Base-by-base conservation (phyloP, 2,113 vertebrate genomes). In the Phalacrocorax brasilianus region DNA sequence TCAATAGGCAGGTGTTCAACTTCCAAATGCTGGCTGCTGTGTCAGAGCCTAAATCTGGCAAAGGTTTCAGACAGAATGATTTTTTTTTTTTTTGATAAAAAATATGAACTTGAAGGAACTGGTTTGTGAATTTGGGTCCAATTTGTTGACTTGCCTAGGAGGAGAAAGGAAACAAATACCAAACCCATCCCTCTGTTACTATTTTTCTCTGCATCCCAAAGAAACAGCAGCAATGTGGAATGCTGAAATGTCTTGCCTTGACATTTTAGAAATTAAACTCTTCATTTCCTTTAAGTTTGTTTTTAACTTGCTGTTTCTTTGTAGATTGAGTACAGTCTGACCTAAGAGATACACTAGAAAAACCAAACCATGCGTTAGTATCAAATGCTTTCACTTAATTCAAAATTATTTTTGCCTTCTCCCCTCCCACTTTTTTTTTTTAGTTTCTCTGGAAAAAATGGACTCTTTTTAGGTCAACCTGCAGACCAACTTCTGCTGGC, bases 391-490 rank as follows among this genome's bases (percentile, higher is more conserved):
- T 78, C 67, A 42, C 59, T 82, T 83, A 81, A 76, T 83, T 78
- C 6, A 63, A 92, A 93, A 83, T 91, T 61, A 47, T 59, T 94
- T 94, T 93, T 93, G 16, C 28, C 91, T 94, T 95, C 28, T 50
- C 16, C 21, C 15, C 24, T 70, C 77, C 38, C 32, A 32, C 49
- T 42, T 49, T 16, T 82, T 40, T 71, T 13, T 93, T 92, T 89
- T 14, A 67, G 26, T 81, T 82, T 82, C 40, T 75, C 56, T 92
- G 86, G 70, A 85, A 94, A 92, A 94, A 94, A 85, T 19, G 18
- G 52, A 11, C 45, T 82, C 24, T 89, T 74, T 86, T 96, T 70
- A 85, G 91, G 93, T 96, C 87, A 96, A 94, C 27, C 77, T 95
- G 77, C 89, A 94, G 91, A 85, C 53, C 66, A 88, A 4, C 61